A percentile compares a stretch with the other conserved stretches of the same genome.
Conservation (phyloP, 2,888 invertebrate species). For the Allygus modestus region DNA sequence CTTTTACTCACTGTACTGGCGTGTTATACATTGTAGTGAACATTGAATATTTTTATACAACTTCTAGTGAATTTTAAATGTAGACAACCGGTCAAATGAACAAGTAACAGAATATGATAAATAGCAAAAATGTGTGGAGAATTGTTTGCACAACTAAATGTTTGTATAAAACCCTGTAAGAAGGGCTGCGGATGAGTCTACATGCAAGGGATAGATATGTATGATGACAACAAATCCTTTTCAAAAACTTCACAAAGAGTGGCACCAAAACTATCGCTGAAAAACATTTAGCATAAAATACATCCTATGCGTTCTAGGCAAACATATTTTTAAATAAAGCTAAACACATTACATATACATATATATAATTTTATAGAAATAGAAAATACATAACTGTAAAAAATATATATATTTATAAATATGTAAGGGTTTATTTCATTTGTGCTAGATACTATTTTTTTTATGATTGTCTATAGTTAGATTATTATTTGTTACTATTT, state of each 20-base stretch:
- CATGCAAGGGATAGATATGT: background rate
- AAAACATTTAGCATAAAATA: conserved; percentile 45
- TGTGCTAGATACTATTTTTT: conserved; percentile 54
- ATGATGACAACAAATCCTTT: background rate
- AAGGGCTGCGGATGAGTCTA: background rate
- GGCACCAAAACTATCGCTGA: background rate
- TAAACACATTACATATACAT: conserved; percentile 20
- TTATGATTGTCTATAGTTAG: conserved; percentile 45
- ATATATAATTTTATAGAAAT: conserved; percentile 55
- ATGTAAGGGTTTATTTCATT: conserved; percentile 31
- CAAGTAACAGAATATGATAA: background rate
- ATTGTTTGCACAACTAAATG: background rate
- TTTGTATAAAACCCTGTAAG: background rate
- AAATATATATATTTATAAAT: conserved; percentile 50
- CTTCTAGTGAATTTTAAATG: background rate
- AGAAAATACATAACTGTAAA: conserved; percentile 51
- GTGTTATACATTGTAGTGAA: background rate
- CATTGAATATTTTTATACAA: conserved; percentile 23
- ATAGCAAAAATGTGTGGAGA: background rate
- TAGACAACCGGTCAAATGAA: background rate
- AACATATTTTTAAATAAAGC: conserved; percentile 47
- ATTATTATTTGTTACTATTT: conserved; percentile 45
- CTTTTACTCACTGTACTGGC: background rate
- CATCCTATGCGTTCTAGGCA: conserved; percentile 38
- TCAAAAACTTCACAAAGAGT: background rate